Percentiles rank a stretch among this genome's conserved stretches.
Conservation (phyloP, 1,140 invertebrate genomes). For the Leptopilina boulardi region DNA sequence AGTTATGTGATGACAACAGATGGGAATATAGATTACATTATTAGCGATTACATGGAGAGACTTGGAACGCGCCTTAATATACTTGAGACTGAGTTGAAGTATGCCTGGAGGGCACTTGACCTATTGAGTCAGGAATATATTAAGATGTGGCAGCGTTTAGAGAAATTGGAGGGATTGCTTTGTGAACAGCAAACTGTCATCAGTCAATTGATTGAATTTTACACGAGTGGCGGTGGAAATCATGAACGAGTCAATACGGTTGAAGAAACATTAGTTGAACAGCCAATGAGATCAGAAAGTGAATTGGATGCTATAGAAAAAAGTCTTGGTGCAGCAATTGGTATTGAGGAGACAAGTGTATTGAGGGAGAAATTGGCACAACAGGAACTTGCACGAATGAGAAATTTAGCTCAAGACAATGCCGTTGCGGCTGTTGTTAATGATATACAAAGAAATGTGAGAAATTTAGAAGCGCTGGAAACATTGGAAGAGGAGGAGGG, state of each 20-base stretch:
- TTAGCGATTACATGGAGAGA: slow-evolving; percentile 84
- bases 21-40: slow-evolving; percentile 81
- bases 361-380: slow-evolving; percentile 69
- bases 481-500: slow-evolving; percentile 76
- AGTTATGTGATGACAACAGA: slow-evolving; percentile 62
- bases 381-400: slow-evolving; percentile 71
- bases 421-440: slow-evolving; percentile 69
- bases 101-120: slow-evolving; percentile 93
- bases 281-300: slow-evolving; percentile 64
- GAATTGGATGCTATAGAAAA: slow-evolving; percentile 71
- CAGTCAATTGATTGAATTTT: slow-evolving; percentile 89
- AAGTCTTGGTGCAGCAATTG: slow-evolving; percentile 67
- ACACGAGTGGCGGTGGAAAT: slow-evolving; percentile 72
- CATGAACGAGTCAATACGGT: slow-evolving; percentile 62
- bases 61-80: slow-evolving; percentile 89
- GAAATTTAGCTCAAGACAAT: slow-evolving; percentile 66
- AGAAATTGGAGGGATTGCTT: slow-evolving; percentile 92
- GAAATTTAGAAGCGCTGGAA: slow-evolving; percentile 74
- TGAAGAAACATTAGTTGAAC: slow-evolving; percentile 60
- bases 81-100: slow-evolving; percentile 92
- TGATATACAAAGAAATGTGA: slow-evolving; percentile 71
- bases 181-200: slow-evolving; percentile 95
- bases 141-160: slow-evolving; percentile 94
- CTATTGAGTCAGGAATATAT: slow-evolving; percentile 94
- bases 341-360: slow-evolving; percentile 69